Evolutionary conservation across 2,113 vertebrate genomes (phyloP), one percentile per base, ranked within the genome.

Genomic region (Mirza zaza): DNA sequence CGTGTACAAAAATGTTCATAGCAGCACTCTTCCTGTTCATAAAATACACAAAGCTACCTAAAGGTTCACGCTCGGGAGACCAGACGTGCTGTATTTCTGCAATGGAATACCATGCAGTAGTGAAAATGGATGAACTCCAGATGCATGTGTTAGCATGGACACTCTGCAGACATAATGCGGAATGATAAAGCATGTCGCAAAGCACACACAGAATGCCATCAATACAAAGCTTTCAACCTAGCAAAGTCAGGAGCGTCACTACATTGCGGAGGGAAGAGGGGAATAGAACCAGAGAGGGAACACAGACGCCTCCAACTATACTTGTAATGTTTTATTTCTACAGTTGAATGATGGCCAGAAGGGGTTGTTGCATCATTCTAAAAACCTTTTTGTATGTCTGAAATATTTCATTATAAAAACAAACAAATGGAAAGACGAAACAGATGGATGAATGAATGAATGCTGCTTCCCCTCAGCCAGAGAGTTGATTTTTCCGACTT

Each of bases 401-500:
- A 94, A 87, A 36, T 86, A 52, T 95, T 96, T 87, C 63, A 80
- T 87, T 87, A 83, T 86, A 79, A 92, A 97, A 88, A 79, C 34
- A 73, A 91, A 67, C 42, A 87, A 87, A 52, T 11, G 42, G 23
- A 12, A 68, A 79, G 63, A 92, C 45, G n/a, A 95, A 89, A 77
- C 73, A 32, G 57, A 76, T 63, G 32, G 3, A 77, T 48, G 20
- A 75, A 85, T 42, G 61, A 75, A 45, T 86, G 39, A 86, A 73
- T 45, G 39, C 2, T 65, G n/a, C 39, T 83, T 68, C 70, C 50
- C 36, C 34, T 90, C 27, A 85, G 36, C 8, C 50, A 75, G 52
- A 91, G 17, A 70, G 20, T 32, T 81, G 57, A 70, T 90, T 96
- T n/a, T 70, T 23, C 81, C 42, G 32, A n/a, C 34, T 76, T 77